These are phyloP conservation scores for Argynnis bischoffii DNA, from an alignment of 2,888 invertebrate species.

Conservation along the genomic window DNA sequence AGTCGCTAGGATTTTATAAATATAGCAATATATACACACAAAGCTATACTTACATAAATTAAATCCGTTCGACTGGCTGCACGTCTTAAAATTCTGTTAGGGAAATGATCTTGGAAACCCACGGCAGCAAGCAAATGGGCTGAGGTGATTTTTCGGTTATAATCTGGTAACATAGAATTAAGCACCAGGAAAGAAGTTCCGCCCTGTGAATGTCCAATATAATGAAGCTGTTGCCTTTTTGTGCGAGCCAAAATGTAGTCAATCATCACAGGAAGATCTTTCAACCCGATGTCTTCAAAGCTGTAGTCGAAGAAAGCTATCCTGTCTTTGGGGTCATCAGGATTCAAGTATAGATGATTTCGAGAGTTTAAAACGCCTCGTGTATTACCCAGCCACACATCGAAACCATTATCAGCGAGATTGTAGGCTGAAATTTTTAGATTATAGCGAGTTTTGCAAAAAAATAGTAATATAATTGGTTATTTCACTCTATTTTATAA, in stretches of 20 bases:
- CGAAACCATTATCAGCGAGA: conserved; percentile 85
- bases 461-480: too few relatives aligned
- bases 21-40: too few relatives aligned
- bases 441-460: background rate
- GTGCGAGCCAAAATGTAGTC: conserved; percentile 59
- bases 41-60: conserved; percentile 58
- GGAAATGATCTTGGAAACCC: conserved; percentile 59
- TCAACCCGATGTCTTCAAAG: conserved; percentile 65
- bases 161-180: conserved; percentile 57
- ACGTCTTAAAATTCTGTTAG: conserved; percentile 43
- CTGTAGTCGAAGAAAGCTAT: conserved; percentile 63
- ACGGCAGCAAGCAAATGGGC: conserved; percentile 65
- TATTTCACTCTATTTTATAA: too few relatives aligned
- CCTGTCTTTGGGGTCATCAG: conserved; percentile 50
- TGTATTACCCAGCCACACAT: conserved; percentile 92
- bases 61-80: conserved; percentile 48
- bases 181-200: conserved; percentile 63
- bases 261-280: conserved; percentile 65
- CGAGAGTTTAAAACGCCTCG: conserved; percentile 89
- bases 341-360: conserved; percentile 72
- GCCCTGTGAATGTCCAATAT: conserved; percentile 73
- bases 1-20: too few relatives aligned
- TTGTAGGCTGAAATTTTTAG: conserved; percentile 81
- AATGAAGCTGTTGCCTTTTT: conserved; percentile 56
- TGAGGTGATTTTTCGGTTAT: conserved; percentile 60